These are phyloP conservation scores for Gallinago media DNA, from an alignment of 2,113 vertebrate species.

Conservation along the genomic window DNA sequence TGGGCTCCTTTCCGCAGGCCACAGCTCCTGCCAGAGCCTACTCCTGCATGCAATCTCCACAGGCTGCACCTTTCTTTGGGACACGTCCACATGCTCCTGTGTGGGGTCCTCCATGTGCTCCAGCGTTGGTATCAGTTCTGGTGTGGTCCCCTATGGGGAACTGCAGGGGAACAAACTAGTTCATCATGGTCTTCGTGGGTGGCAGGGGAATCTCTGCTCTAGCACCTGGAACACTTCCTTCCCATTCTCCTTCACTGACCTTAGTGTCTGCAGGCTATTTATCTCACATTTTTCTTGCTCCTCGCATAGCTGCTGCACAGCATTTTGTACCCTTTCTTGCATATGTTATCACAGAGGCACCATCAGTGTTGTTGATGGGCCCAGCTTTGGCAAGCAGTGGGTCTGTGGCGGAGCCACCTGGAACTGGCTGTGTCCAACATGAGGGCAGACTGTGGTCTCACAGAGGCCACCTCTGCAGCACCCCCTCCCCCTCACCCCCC, in stretches of 20 bases:
- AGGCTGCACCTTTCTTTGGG: not conserved
- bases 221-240: not conserved
- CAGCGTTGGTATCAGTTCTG: not conserved
- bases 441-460: not conserved
- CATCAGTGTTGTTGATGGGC: not conserved
- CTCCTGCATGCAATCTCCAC: not conserved
- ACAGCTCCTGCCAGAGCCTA: not conserved
- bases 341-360: not conserved
- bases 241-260: not conserved
- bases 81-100: not conserved
- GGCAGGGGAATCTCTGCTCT: not conserved
- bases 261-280: not conserved
- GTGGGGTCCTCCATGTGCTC: not conserved
- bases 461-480: not conserved
- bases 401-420: not conserved
- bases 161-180: rapidly evolving
- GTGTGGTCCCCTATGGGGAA: not conserved
- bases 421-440: not conserved
- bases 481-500: not conserved
- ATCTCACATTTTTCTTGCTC: not conserved
- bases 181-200: rapidly evolving
- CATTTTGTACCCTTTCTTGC: not conserved
- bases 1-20: not conserved
- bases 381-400: not conserved
- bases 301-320: not conserved